These are phyloP conservation scores for Caenorhabditis panamensis DNA, from an alignment of 2,888 invertebrate species.

Conservation along the genomic window DNA sequence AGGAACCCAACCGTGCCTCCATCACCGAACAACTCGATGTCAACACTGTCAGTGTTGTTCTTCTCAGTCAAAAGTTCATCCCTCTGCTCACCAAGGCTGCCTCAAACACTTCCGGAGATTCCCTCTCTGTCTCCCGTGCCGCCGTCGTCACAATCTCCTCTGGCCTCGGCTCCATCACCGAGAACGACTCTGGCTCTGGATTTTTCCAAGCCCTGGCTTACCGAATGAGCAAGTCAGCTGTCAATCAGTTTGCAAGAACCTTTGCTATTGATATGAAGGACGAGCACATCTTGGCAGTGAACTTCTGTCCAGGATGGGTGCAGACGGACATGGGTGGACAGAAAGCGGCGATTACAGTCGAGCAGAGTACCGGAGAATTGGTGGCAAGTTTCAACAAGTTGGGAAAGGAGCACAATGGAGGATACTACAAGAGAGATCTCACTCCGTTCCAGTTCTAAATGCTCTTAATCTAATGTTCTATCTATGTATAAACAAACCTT, in stretches of 20 bases:
- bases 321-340: conserved; percentile 72
- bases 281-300: conserved; percentile 63
- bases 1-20: conserved; percentile 81
- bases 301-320: conserved; percentile 72
- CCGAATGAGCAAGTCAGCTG: conserved; percentile 67
- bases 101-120: conserved; percentile 38
- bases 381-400: conserved; percentile 54
- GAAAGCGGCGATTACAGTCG: conserved; percentile 51
- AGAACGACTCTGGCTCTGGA: conserved; percentile 59
- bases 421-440: conserved; percentile 57
- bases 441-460: conserved; percentile 26
- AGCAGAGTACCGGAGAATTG: conserved; percentile 61
- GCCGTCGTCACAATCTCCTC: conserved; percentile 63
- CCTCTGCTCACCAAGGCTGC: conserved; percentile 61
- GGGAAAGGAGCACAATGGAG: conserved; percentile 58
- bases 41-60: conserved; percentile 84
- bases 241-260: conserved; percentile 71
- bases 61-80: conserved; percentile 60
- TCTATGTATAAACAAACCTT: too few species aligned
- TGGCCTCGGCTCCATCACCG: conserved; percentile 58
- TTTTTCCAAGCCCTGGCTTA: conserved; percentile 58
- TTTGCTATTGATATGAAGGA: conserved; percentile 62
- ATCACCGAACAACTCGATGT: conserved; percentile 87
- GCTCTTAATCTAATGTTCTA: too few species aligned
- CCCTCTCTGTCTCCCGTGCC: conserved; percentile 39